Evolutionary conservation across 1,140 invertebrate genomes (phyloP).

Genomic region (Saccostrea cuccullata): DNA sequence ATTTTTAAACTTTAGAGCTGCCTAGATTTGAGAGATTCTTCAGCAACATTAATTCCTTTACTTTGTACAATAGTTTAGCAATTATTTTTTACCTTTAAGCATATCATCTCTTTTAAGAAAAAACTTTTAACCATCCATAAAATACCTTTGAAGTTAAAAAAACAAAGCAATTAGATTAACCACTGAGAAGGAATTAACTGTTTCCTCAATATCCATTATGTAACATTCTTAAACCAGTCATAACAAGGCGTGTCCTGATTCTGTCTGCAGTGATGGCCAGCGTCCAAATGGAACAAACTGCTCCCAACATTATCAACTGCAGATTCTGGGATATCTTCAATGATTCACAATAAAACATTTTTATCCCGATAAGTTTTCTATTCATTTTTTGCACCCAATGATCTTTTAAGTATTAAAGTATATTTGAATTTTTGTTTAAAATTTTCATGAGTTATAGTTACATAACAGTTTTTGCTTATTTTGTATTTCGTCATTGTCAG

Average conservation of each 20-base stretch:
- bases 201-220: conserved; percentile 8
- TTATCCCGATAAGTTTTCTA: not conserved
- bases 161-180: not conserved
- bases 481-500: too few species aligned
- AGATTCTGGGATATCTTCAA: not conserved
- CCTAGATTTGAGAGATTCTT: too few species aligned
- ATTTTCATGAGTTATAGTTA: too few species aligned
- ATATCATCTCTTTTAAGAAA: too few species aligned
- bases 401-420: not conserved
- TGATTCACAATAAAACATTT: not conserved
- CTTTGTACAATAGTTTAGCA: too few species aligned
- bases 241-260: not conserved
- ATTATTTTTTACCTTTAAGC: too few species aligned
- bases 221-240: conserved; percentile 2
- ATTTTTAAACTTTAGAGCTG: too few species aligned
- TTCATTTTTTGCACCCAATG: not conserved
- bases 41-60: too few species aligned
- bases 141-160: not conserved
- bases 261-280: conserved; percentile 3
- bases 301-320: not conserved
- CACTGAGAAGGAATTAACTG: not conserved
- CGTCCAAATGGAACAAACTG: not conserved
- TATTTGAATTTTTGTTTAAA: too few species aligned
- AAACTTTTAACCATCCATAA: too few species aligned
- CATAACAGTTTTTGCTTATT: too few species aligned